Evolutionary conservation across 2,888 invertebrate species (phyloP), one percentile per base, ranked within the genome.

Genomic region (Brenthis ino): DNA sequence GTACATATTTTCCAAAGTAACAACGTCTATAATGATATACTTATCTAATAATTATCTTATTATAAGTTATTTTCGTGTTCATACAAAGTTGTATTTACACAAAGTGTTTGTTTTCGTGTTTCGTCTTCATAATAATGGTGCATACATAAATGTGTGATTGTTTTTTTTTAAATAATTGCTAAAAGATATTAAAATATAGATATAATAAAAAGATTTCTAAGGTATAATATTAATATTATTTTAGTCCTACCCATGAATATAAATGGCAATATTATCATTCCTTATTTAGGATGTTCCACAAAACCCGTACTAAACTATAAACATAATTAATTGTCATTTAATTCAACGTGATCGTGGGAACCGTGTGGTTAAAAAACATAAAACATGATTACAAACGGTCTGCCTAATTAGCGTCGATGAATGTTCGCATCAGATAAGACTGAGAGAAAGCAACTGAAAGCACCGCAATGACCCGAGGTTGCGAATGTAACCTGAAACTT

Each of bases 341-440:
- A 66, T 53, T 56, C 56, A 61, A 43, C 50, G 53, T 54, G 6
- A 54, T 43, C 66, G 68, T 67, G 70, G 54, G 68, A 72, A 71
- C 48, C 8, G 5, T 12, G 47, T 28, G 28, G 54, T 50, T 47
- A 54, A 61, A 67, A 58, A 66, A 60, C 37, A 53, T 11, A 67
- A 56, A 61, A 54, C 68, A 67, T 72, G 65, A 55, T 12, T 43
- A 51, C 55, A 65, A 67, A 69, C 56, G 50, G 63, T 66, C 64
- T 64, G 51, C 54, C 69, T 71, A 73, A 71, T 73, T 73, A 73
- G 68, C 66, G 68, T 66, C 67, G 64, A 72, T 65, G 70, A 64
- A 77, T 75, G 68, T 65, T 57, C 55, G 74, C 75, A 78, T 79
- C 79, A 77, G 78, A 76, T 77, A 76, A 71, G 63, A 55, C 67